phyloP scores from a whole-genome alignment of 2,888 invertebrate species.

The Entomobrya multifasciata region DNA sequence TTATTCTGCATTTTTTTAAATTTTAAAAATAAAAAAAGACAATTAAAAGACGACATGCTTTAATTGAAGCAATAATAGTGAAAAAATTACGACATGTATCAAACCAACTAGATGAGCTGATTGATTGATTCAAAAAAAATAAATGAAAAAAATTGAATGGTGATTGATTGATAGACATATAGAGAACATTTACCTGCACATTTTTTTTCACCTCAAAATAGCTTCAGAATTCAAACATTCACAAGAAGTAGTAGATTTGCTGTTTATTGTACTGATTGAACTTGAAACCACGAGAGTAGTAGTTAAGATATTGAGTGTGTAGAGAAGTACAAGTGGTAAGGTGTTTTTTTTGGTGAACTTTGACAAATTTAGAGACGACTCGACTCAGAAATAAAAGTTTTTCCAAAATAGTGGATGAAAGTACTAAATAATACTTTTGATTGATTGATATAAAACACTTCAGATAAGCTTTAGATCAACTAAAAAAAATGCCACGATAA shows the following conservation, averaged over 20 bases:
- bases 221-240: constrained; percentile 58
- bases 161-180: constrained; percentile 29
- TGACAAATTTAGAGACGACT: no score
- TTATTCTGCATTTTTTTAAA: no score
- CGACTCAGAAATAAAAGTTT: no score
- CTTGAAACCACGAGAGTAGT: constrained; percentile 49
- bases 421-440: not conserved
- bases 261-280: constrained; percentile 57
- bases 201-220: constrained; percentile 46
- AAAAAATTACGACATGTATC: constrained; percentile 26
- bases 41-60: constrained; percentile 28
- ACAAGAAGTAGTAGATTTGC: not conserved
- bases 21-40: not conserved
- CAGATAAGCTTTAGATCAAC: not conserved
- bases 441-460: not conserved
- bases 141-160: constrained; percentile 4
- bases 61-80: constrained; percentile 6
- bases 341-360: constrained; percentile 5
- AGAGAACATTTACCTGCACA: constrained; percentile 59
- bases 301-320: constrained; percentile 5
- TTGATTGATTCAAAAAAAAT: no score
- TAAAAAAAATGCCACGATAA: not conserved
- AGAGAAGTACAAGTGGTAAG: not conserved
- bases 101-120: constrained; percentile 18
- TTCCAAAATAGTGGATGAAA: no score